Conservation (phyloP, 2,888 invertebrate genomes). For the Parnassius glacialis region DNA sequence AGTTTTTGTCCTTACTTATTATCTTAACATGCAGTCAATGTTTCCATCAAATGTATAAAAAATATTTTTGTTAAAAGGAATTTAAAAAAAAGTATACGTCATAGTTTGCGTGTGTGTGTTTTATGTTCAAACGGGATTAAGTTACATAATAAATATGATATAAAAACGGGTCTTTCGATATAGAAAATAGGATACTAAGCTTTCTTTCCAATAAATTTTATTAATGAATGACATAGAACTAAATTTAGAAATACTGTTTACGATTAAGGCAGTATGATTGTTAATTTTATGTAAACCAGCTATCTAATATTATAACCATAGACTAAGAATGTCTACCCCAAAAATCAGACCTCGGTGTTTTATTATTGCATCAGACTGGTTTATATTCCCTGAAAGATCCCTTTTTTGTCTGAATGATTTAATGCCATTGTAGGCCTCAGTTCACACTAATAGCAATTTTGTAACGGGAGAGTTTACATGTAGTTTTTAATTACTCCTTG, state of each 20-base stretch:
- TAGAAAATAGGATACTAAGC: no score
- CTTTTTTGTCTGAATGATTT: not conserved
- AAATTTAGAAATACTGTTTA: slow-evolving; percentile 27
- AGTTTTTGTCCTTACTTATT: no score
- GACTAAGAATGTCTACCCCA: slow-evolving; percentile 29
- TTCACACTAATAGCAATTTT: slow-evolving; percentile 28
- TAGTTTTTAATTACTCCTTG: no score
- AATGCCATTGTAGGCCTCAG: slow-evolving; percentile 24
- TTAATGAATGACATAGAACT: not conserved
- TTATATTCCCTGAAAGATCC: not conserved
- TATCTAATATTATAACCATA: slow-evolving; percentile 31
- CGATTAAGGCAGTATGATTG: slow-evolving; percentile 55
- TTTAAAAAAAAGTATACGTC: no score
- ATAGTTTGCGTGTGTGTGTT: no score
- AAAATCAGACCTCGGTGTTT: slow-evolving; percentile 37
- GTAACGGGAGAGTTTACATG: slow-evolving; percentile 15
- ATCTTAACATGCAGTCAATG: no score
- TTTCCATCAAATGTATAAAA: no score
- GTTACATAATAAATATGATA: no score
- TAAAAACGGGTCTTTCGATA: no score
- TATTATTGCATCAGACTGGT: slow-evolving; percentile 33
- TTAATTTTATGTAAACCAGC: slow-evolving; percentile 36
- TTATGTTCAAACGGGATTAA: no score
- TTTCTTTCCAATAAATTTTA: no score
- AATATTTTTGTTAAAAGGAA: no score